Evolutionary conservation across 2,888 invertebrate genomes (phyloP), one percentile per base, ranked within the genome.

Genomic region (Megaustenia siamemsis): DNA sequence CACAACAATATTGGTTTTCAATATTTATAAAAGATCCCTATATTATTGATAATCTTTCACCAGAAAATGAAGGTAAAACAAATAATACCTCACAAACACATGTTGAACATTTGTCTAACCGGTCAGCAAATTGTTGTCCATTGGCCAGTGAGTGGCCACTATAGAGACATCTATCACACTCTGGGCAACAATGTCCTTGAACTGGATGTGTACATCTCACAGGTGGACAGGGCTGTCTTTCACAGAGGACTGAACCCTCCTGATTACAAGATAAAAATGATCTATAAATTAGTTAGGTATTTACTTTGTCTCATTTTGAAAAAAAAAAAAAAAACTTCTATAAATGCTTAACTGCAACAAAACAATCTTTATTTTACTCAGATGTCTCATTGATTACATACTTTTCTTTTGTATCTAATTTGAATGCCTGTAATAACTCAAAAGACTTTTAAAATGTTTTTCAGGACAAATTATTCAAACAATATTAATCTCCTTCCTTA

Each of bases 11-110:
- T 63, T 32, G 40, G 24, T 40, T 71, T 71, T 40, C 35, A 38
- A 66, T 66, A 66, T 35, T 66, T 28, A 76, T 53, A 4, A 77
- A 6, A 75, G 24, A 15, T 40, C 18, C 21, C 68, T 56, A 56
- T 15, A 24, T 56, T n/a, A n/a, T n/a, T n/a, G n/a, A n/a, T n/a
- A n/a, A n/a, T n/a, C n/a, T n/a, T n/a, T n/a, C n/a, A n/a, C n/a
- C n/a, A n/a, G n/a, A n/a, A n/a, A n/a, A n/a, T n/a, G n/a, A n/a
- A n/a, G n/a, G n/a, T n/a, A n/a, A n/a, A n/a, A n/a, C n/a, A 56
- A 45, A 1, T 40, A 81, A 76, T 82, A 90, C 90, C 89, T 90
- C 86, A 86, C 91, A 91, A 12, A 88, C 85, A 89, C 90, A 90
- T 38, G 86, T 69, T 15, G 84, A 85, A 81, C 91, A 90, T 12